Percentiles rank a stretch among this genome's conserved stretches.
Evolutionary conservation across 2,888 invertebrate species (phyloP).

Genomic region (Troides helena): DNA sequence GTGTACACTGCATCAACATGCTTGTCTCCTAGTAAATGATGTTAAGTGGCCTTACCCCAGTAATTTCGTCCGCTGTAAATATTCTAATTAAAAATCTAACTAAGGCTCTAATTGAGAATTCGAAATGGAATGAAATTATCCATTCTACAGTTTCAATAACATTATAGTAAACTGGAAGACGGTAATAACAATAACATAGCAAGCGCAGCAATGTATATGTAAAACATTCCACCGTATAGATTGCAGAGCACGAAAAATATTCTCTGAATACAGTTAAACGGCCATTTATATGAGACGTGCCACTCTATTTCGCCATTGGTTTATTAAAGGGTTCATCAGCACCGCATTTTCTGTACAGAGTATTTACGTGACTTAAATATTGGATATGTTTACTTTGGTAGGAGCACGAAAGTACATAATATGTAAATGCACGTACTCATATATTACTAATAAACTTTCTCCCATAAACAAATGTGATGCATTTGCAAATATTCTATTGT

Average conservation of each 20-base stretch:
- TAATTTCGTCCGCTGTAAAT: too few relatives aligned
- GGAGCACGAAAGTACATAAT: background rate
- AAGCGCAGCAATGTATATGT: conserved; percentile 10
- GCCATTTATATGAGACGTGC: conserved; percentile 28
- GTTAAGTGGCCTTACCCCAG: too few relatives aligned
- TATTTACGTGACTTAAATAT: conserved; percentile 28
- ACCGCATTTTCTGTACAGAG: conserved; percentile 25
- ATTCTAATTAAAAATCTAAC: too few relatives aligned
- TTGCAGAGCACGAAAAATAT: conserved; percentile 21
- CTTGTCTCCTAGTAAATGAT: too few relatives aligned
- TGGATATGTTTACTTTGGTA: conserved; percentile 17
- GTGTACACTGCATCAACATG: too few relatives aligned
- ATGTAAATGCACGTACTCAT: conserved; percentile 9
- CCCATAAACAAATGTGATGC: conserved; percentile 1
- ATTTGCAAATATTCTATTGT: background rate
- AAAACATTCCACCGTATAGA: conserved; percentile 16
- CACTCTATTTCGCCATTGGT: conserved; percentile 28
- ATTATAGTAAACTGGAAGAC: background rate
- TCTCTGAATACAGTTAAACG: conserved; percentile 28
- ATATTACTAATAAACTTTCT: conserved; percentile 7
- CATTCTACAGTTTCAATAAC: too few relatives aligned
- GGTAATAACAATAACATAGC: conserved; percentile 1
- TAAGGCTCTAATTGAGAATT: too few relatives aligned
- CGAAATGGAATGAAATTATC: too few relatives aligned
- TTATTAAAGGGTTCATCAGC: conserved; percentile 31